phyloP scores from a whole-genome alignment of 2,113 vertebrate species.

The Nasalis larvatus region DNA sequence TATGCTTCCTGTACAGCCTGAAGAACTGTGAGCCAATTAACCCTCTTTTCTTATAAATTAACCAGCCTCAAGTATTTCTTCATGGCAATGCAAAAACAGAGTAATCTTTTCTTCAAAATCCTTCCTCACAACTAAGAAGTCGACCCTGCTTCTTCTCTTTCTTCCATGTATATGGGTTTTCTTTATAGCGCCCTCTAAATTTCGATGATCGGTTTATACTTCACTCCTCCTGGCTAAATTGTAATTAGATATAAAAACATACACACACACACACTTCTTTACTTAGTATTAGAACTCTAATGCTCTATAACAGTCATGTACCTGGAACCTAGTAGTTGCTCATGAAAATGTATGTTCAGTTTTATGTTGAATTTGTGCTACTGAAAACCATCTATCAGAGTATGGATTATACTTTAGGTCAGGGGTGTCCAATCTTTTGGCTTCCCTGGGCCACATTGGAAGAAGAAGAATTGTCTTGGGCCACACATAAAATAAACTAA shows the following conservation, averaged over 20 bases:
- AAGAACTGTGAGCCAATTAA: too few species aligned
- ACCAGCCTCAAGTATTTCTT: too few species aligned
- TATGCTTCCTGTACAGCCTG: too few species aligned
- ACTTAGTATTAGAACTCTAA: background rate
- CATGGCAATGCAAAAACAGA: background rate
- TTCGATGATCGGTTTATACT: background rate
- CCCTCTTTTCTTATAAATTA: too few species aligned
- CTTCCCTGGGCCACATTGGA: too few species aligned
- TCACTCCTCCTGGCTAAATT: background rate
- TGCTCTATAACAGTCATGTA: background rate
- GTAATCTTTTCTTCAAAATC: background rate
- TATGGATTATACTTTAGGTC: background rate
- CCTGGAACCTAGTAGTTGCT: background rate
- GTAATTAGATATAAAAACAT: background rate
- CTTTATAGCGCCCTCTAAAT: background rate
- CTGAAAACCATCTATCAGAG: background rate
- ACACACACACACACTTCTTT: background rate
- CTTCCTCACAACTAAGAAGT: background rate
- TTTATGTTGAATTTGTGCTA: background rate
- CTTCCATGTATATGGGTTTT: background rate
- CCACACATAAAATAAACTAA: too few species aligned
- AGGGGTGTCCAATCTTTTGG: too few species aligned
- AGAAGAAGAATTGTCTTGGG: too few species aligned
- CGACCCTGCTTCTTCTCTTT: background rate
- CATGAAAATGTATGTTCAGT: background rate